Conservation (phyloP, 2,113 vertebrate species). For the Labeo catla region DNA sequence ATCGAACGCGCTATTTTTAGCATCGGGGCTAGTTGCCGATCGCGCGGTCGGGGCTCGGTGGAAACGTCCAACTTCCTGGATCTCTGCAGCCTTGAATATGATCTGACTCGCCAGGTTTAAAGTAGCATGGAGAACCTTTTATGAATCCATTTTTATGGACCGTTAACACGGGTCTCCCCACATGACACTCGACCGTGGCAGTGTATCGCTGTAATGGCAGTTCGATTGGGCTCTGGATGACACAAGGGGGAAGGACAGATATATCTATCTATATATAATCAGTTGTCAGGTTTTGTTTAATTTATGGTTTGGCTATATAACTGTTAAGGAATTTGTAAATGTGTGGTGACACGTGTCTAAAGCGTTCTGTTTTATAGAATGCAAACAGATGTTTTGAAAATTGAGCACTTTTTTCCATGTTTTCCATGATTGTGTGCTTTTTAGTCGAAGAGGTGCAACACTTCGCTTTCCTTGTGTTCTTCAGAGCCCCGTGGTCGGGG, state of each 20-base stretch:
- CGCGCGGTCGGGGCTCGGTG: not conserved
- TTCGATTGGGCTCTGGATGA: slow-evolving; percentile 23
- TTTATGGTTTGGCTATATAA: slow-evolving; percentile 57
- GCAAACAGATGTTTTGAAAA: slow-evolving; percentile 70
- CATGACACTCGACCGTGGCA: slow-evolving; percentile 8
- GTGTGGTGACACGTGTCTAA: slow-evolving; percentile 13
- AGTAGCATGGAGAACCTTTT: slow-evolving; percentile 53
- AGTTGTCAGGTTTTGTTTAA: slow-evolving; percentile 42
- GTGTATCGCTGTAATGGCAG: slow-evolving; percentile 22
- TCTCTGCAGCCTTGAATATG: slow-evolving; percentile 52
- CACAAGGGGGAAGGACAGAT: slow-evolving; percentile 27
- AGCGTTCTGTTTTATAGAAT: slow-evolving; percentile 83
- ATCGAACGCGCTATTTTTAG: not conserved
- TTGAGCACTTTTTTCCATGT: slow-evolving; percentile 66
- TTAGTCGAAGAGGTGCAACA: slow-evolving; percentile 36
- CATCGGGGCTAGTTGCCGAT: slow-evolving; percentile 18
- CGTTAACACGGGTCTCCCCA: slow-evolving; percentile 46
- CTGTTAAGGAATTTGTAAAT: slow-evolving; percentile 54
- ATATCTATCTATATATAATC: not conserved
- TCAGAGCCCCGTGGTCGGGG: slow-evolving; percentile 12
- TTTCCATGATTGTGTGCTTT: slow-evolving; percentile 62
- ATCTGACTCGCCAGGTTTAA: slow-evolving; percentile 43
- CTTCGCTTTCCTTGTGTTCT: slow-evolving; percentile 42
- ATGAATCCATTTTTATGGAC: slow-evolving; percentile 53
- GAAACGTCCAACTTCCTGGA: slow-evolving; percentile 13